These are phyloP conservation scores for Choreutis nemorana DNA, from an alignment of 2,888 invertebrate genomes.

Conservation along the genomic window DNA sequence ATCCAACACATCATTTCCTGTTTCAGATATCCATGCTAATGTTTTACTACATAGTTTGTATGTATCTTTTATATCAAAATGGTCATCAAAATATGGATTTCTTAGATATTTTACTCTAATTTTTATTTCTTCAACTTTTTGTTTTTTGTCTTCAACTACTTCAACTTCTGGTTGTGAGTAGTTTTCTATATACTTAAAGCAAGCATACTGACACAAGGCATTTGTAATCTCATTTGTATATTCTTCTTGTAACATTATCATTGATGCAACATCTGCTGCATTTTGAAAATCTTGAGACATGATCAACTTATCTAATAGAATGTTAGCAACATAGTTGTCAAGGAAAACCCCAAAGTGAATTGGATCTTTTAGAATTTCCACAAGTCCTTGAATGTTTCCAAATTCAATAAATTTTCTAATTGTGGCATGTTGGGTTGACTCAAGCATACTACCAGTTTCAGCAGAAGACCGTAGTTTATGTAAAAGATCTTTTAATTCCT, in stretches of 20 bases:
- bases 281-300: slow-evolving; percentile 70
- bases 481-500: slow-evolving; percentile 77
- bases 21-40: slow-evolving; percentile 69
- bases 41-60: slow-evolving; percentile 84
- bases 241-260: slow-evolving; percentile 92
- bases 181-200: slow-evolving; percentile 71
- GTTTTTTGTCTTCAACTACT: slow-evolving; percentile 23
- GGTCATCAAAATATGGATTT: slow-evolving; percentile 87
- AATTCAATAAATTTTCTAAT: slow-evolving; percentile 67
- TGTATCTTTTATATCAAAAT: slow-evolving; percentile 83
- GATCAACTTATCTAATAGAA: slow-evolving; percentile 82
- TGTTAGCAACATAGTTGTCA: slow-evolving; percentile 80
- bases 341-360: slow-evolving; percentile 90
- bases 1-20: slow-evolving; percentile 52
- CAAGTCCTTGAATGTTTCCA: slow-evolving; percentile 69
- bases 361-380: slow-evolving; percentile 80
- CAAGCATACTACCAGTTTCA: slow-evolving; percentile 73
- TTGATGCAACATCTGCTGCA: slow-evolving; percentile 80
- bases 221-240: slow-evolving; percentile 74
- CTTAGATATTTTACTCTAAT: slow-evolving; percentile 81
- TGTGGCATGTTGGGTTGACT: slow-evolving; percentile 86
- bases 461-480: slow-evolving; percentile 76
- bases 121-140: slow-evolving; percentile 70
- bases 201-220: slow-evolving; percentile 75
- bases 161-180: slow-evolving; percentile 20